Conservation (phyloP, 1,140 invertebrate species). For the Nomia melanderi region DNA sequence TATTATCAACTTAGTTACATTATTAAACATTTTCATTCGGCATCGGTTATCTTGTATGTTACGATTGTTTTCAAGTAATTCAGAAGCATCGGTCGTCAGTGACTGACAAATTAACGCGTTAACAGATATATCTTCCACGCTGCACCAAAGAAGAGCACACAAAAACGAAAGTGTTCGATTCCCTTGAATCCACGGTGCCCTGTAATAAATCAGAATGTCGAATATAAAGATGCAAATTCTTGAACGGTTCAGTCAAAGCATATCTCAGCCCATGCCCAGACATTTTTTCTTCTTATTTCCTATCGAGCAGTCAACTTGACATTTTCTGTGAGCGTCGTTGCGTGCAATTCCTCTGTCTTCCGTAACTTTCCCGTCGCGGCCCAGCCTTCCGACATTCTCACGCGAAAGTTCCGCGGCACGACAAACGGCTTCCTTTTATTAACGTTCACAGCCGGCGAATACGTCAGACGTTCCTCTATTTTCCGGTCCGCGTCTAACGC, state of each 20-base stretch:
- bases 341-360: conserved; percentile 7
- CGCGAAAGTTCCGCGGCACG: conserved; percentile 23
- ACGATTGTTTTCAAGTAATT: too few relatives aligned
- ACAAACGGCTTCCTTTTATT: conserved; percentile 45
- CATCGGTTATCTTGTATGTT: too few relatives aligned
- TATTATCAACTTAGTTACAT: too few relatives aligned
- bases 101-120: too few relatives aligned
- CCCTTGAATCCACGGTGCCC: too few relatives aligned
- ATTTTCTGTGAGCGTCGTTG: conserved; percentile 1
- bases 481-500: conserved; percentile 36
- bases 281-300: conserved; percentile 4
- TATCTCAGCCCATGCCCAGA: neutral
- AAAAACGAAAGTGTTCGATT: too few relatives aligned
- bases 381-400: neutral
- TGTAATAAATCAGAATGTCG: too few relatives aligned
- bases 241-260: neutral
- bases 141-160: too few relatives aligned
- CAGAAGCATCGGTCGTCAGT: too few relatives aligned
- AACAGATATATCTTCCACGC: too few relatives aligned
- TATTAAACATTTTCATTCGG: too few relatives aligned
- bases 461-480: conserved; percentile 40
- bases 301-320: neutral
- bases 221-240: too few relatives aligned
- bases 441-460: conserved; percentile 16
- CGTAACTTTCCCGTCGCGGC: neutral